These are phyloP conservation scores for Calliphora vicina DNA, from an alignment of 1,140 invertebrate genomes.

Conservation along the genomic window DNA sequence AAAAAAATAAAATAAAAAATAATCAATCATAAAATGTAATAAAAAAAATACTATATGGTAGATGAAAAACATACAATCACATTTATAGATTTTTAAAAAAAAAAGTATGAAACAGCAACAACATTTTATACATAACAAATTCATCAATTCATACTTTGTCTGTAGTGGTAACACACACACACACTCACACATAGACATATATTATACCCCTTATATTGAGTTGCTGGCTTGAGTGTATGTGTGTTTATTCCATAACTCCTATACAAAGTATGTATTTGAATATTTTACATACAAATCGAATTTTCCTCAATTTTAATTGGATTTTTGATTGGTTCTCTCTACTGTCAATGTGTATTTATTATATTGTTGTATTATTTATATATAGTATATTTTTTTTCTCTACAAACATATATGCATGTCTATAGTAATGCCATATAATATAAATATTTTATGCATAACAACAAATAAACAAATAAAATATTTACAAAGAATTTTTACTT, in stretches of 20 bases:
- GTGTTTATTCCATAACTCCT: background rate
- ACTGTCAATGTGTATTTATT: constrained; percentile 52
- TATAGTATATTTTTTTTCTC: background rate
- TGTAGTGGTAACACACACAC: background rate
- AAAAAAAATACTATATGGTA: background rate
- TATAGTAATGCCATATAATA: background rate
- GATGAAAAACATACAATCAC: background rate
- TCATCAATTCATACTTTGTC: background rate
- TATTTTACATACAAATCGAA: constrained; percentile 64
- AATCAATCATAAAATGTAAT: background rate
- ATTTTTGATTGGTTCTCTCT: constrained; percentile 64
- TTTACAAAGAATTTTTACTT: background rate
- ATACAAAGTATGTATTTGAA: constrained; percentile 27
- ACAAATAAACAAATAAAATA: background rate
- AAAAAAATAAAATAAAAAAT: background rate
- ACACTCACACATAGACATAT: background rate
- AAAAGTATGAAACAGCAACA: background rate
- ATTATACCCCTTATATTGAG: background rate
- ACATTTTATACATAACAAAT: background rate
- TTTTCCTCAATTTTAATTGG: constrained; percentile 64
- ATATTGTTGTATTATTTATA: constrained; percentile 18
- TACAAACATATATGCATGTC: background rate
- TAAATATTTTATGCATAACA: background rate
- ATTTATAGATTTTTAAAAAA: background rate
- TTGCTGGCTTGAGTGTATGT: too few species aligned